A percentile compares a stretch with the other conserved stretches of the same genome.
Conservation (phyloP, 2,888 invertebrate genomes). For the Ennomos erosarius region DNA sequence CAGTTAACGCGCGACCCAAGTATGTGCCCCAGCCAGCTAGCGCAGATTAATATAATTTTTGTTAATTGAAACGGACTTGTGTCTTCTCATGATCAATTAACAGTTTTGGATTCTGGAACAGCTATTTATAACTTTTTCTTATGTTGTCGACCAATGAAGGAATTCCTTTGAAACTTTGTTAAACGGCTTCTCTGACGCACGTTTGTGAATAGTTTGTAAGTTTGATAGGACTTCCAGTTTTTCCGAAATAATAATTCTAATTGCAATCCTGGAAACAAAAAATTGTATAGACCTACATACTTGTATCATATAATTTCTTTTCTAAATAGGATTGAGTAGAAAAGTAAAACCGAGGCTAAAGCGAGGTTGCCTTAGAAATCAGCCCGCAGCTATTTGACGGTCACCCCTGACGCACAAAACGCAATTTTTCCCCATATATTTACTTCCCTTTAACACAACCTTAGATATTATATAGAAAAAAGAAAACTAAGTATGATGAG, state of each 20-base stretch:
- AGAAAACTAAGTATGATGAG: no score
- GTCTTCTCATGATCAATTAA: conserved; percentile 66
- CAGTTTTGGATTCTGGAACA: conserved; percentile 69
- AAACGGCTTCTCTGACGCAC: conserved; percentile 17
- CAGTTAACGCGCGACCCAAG: no score
- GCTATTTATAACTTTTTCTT: conserved; percentile 65
- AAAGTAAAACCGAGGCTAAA: conserved; percentile 37
- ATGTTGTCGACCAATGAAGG: conserved; percentile 44
- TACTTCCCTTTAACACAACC: conserved; percentile 5
- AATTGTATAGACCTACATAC: not conserved
- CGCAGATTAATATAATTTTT: conserved; percentile 75
- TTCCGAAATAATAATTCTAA: conserved; percentile 1
- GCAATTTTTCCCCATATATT: conserved; percentile 12
- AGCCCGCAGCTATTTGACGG: conserved; percentile 43
- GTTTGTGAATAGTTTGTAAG: conserved; percentile 11
- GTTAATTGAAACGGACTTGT: conserved; percentile 74
- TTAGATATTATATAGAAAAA: not conserved
- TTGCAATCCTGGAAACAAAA: not conserved
- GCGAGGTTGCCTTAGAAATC: conserved; percentile 42
- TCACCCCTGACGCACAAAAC: conserved; percentile 27
- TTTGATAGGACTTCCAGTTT: conserved; percentile 5
- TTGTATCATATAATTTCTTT: no score
- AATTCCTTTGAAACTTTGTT: conserved; percentile 36
- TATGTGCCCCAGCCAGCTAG: conserved; percentile 62
- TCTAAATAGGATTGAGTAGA: not conserved